Evolutionary conservation across 2,888 invertebrate species (phyloP).

Genomic region (Drosophila nr. fundita): DNA sequence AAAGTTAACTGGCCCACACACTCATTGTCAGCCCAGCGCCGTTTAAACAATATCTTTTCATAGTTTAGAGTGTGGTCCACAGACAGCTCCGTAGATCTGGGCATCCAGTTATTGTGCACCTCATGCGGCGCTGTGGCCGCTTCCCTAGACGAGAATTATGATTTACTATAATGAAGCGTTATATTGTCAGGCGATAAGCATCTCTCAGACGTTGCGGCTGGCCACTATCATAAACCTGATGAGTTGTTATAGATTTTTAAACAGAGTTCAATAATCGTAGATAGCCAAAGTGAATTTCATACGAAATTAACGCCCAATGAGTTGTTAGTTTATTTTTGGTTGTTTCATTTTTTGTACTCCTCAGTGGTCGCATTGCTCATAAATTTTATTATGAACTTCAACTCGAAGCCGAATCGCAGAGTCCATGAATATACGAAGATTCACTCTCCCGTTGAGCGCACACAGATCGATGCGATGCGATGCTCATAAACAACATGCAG

Average conservation of each 20-base stretch:
- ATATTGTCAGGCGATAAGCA: constrained; percentile 75
- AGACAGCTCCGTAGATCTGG: constrained; percentile 32
- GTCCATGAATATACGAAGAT: constrained; percentile 29
- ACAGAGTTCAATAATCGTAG: constrained; percentile 68
- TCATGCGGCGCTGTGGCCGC: constrained; percentile 60
- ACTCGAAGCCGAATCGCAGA: constrained; percentile 42
- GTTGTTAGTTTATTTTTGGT: constrained; percentile 9
- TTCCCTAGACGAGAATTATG: constrained; percentile 66
- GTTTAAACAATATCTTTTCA: constrained; percentile 63
- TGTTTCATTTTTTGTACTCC: constrained; percentile 22
- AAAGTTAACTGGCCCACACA: constrained; percentile 72
- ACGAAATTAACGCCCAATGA: constrained; percentile 58
- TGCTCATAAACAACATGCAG: constrained; percentile 81
- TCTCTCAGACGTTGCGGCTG: constrained; percentile 56
- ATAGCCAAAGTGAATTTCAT: constrained; percentile 45
- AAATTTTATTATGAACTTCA: constrained; percentile 79
- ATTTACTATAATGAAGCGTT: constrained; percentile 78
- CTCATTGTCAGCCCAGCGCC: constrained; percentile 74
- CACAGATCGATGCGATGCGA: constrained; percentile 67
- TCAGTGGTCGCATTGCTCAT: constrained; percentile 70
- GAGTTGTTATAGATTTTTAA: constrained; percentile 81
- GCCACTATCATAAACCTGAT: constrained; percentile 68
- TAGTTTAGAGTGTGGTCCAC: constrained; percentile 75
- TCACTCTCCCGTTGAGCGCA: constrained; percentile 62
- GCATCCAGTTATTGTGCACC: constrained; percentile 31